Evolutionary conservation across 2,113 vertebrate species (phyloP).

Genomic region (Butastur rufipennis): DNA sequence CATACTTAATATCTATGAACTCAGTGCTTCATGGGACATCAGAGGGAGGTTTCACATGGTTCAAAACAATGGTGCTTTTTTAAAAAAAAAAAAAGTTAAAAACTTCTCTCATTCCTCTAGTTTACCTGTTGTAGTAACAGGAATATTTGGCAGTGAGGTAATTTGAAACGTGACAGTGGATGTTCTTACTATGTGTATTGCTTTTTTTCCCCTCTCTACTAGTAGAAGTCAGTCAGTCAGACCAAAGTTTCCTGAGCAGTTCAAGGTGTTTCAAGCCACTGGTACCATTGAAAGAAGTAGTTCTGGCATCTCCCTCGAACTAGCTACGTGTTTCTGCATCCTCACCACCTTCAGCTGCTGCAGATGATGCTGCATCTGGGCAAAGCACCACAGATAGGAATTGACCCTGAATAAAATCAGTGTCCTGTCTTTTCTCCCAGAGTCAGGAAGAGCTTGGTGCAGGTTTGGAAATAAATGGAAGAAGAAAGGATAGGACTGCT

Average conservation of each 20-base stretch:
- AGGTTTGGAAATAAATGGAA: neutral
- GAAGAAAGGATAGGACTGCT: neutral
- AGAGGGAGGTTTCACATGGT: neutral
- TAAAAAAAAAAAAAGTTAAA: neutral
- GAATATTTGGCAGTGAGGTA: neutral
- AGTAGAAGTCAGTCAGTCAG: neutral
- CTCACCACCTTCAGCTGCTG: neutral
- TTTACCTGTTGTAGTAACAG: neutral
- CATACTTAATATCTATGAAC: neutral
- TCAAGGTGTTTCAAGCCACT: neutral
- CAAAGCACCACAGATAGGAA: neutral
- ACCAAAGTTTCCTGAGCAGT: neutral
- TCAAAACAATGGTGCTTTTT: neutral
- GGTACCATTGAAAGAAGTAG: neutral
- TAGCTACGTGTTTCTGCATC: neutral
- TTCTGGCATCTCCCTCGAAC: neutral
- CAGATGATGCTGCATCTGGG: neutral
- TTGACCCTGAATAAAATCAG: neutral
- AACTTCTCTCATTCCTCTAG: neutral
- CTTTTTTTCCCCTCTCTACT: neutral
- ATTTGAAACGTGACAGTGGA: neutral
- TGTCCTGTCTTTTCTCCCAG: neutral
- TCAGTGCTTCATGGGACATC: neutral
- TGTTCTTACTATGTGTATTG: neutral
- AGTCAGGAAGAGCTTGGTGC: neutral